Conservation (phyloP, 2,888 invertebrate genomes). For the Willowsia nigromaculata region DNA sequence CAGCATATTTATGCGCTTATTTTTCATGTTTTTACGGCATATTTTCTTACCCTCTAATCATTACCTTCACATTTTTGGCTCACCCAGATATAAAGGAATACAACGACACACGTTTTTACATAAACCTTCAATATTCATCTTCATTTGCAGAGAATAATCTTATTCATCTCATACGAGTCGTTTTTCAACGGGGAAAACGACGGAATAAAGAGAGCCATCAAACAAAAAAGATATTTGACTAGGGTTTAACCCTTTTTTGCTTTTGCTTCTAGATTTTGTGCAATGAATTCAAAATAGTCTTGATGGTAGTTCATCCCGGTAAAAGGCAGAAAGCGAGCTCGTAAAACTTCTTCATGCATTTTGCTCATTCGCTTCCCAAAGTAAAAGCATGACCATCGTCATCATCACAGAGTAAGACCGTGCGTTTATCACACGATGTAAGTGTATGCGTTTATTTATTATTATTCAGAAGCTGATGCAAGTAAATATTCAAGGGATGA, state of each 20-base stretch:
- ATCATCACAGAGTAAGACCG: neutral
- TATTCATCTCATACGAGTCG: conserved; percentile 24
- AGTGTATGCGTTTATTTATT: conserved; percentile 14
- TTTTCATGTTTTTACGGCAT: too few species aligned
- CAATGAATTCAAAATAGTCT: conserved; percentile 63
- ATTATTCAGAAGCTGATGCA: conserved; percentile 56
- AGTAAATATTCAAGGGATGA: conserved; percentile 44
- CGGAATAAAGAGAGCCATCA: conserved; percentile 44
- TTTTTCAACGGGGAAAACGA: conserved; percentile 44
- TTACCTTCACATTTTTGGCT: conserved; percentile 16
- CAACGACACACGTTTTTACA: neutral
- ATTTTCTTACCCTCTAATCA: neutral
- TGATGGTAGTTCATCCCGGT: conserved; percentile 7
- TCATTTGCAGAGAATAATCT: conserved; percentile 44
- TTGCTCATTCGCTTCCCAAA: conserved; percentile 17
- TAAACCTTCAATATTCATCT: conserved; percentile 56
- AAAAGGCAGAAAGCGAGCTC: neutral
- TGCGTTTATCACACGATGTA: neutral
- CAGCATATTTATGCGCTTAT: too few species aligned
- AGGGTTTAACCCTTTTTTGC: conserved; percentile 68
- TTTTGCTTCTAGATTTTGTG: conserved; percentile 49
- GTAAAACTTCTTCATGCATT: conserved; percentile 11
- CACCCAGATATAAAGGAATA: conserved; percentile 40
- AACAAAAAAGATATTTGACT: conserved; percentile 20
- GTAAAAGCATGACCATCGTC: conserved; percentile 25